Base-by-base conservation (phyloP, 1,140 invertebrate genomes). In the Tetramorium parvispinum region DNA sequence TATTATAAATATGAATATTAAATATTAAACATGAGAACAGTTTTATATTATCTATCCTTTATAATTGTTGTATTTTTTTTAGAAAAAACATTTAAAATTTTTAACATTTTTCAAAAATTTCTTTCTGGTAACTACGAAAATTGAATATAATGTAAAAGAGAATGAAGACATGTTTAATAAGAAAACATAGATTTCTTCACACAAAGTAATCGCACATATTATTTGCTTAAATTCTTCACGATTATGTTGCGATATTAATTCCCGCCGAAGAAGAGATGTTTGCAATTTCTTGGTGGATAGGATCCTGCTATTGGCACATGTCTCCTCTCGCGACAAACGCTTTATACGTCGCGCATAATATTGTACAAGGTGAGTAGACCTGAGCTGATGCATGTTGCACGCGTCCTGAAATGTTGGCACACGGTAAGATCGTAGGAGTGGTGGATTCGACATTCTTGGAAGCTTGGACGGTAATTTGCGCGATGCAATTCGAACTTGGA, bases 401-500 rank as follows among this genome's bases (percentile, higher is more conserved):
- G 82, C 82, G 57, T 65, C 27, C 46, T 21, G 46, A 85, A 77
- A 61, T 46, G 73, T 46, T 57, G 82, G 49, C 73, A n/a, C 57
- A 85, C 46, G 43, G 16, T 78, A 66, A 78, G 32, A 77, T 71
- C 53, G n/a, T 2, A 55, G 65, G 71, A 85, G 70, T n/a, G 51
- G n/a, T 49, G 55, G 68, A 85, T 57, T 79, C 87, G 75, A 55
- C 85, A 81, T 68, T 85, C 87, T 27, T 27, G 59, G 53, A 85
- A 61, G 85, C 27, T 85, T 51, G 68, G 51, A 21, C 53, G 78
- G 24, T 88, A 78, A 88, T 76, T 78, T 53, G 51, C 37, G 63
- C 49, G 75, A 75, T 81, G 40, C 43, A 76, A 71, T 68, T 53
- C 43, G 21, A 78, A 78, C 49, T 88, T 86, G 24, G 68, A 68